Evolutionary conservation across 1,140 invertebrate genomes (phyloP).

Genomic region (Drosophila equinoxialis): DNA sequence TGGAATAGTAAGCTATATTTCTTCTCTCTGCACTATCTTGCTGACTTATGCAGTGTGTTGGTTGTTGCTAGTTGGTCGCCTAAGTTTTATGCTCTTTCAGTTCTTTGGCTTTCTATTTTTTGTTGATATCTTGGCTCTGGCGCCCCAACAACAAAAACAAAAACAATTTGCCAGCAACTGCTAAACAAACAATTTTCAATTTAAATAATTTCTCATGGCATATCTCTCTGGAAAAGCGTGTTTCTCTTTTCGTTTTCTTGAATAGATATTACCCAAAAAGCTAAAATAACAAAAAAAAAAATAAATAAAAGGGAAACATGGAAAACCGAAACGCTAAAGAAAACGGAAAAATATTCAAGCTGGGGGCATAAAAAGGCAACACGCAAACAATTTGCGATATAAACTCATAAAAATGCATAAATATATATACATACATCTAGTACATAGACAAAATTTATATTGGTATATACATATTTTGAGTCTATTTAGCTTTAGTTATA

Average conservation of each 20-base stretch:
- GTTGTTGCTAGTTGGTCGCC: slow-evolving; percentile 4
- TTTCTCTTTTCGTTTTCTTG: slow-evolving; percentile 46
- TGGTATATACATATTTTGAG: slow-evolving; percentile 23
- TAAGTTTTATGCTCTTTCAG: slow-evolving; percentile 9
- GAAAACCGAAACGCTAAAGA: slow-evolving; percentile 26
- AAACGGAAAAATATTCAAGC: slow-evolving; percentile 56
- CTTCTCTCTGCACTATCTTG: slow-evolving; percentile 3
- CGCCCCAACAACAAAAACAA: neutral
- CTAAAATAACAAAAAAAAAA: slow-evolving; percentile 2
- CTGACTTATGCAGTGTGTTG: slow-evolving; percentile 12
- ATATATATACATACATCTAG: slow-evolving; percentile 31
- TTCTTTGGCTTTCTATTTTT: slow-evolving; percentile 15
- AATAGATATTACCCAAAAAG: slow-evolving; percentile 53
- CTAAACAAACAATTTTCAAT: slow-evolving; percentile 73
- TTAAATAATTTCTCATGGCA: slow-evolving; percentile 67
- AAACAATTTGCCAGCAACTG: slow-evolving; percentile 51
- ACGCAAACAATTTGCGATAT: slow-evolving; percentile 70
- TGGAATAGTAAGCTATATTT: neutral
- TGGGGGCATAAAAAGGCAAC: slow-evolving; percentile 63
- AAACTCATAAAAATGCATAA: slow-evolving; percentile 65
- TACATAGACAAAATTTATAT: slow-evolving; percentile 9
- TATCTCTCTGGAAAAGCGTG: slow-evolving; percentile 56
- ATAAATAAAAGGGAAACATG: slow-evolving; percentile 25
- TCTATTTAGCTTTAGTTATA: slow-evolving; percentile 45
- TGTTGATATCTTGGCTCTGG: slow-evolving; percentile 13